Percentiles rank a stretch among this genome's conserved stretches.
These are phyloP conservation scores for Allacma fusca DNA, from an alignment of 2,888 invertebrate genomes.

Conservation along the genomic window DNA sequence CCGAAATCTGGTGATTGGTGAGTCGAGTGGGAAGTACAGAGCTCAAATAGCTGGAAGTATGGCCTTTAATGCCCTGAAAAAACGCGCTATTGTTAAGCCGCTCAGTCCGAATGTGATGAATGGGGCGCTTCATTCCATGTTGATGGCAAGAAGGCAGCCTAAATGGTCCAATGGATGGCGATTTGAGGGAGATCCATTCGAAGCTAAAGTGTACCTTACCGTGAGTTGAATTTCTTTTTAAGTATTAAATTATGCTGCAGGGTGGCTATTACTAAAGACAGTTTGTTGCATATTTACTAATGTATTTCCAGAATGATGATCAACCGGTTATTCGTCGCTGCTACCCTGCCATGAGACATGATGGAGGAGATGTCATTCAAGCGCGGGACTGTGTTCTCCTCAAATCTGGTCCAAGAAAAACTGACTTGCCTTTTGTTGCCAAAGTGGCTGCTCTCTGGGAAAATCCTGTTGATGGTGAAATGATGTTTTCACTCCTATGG, in stretches of 20 bases:
- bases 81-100: slow-evolving; percentile 59
- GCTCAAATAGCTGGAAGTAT: slow-evolving; percentile 43
- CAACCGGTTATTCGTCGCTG: slow-evolving; percentile 79
- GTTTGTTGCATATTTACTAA: too few species aligned
- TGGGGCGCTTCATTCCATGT: slow-evolving; percentile 53
- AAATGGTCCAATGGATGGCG: slow-evolving; percentile 92
- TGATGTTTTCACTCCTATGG: slow-evolving; percentile 61
- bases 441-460: slow-evolving; percentile 95
- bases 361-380: slow-evolving; percentile 83
- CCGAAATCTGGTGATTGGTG: slow-evolving; percentile 19
- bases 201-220: slow-evolving; percentile 85
- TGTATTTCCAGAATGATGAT: slow-evolving; percentile 74
- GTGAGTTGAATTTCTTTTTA: too few species aligned
- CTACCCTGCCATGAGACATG: slow-evolving; percentile 90
- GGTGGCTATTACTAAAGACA: too few species aligned
- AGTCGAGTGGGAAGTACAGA: slow-evolving; percentile 30
- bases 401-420: slow-evolving; percentile 81
- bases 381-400: slow-evolving; percentile 91
- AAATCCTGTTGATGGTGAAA: slow-evolving; percentile 86
- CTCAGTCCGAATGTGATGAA: slow-evolving; percentile 57
- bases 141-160: slow-evolving; percentile 64
- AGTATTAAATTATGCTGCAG: too few species aligned
- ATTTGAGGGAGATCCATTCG: slow-evolving; percentile 85
- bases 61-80: slow-evolving; percentile 56
- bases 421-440: slow-evolving; percentile 92